These are phyloP conservation scores for Magallana angulata DNA, from an alignment of 1,140 invertebrate genomes.

Conservation along the genomic window DNA sequence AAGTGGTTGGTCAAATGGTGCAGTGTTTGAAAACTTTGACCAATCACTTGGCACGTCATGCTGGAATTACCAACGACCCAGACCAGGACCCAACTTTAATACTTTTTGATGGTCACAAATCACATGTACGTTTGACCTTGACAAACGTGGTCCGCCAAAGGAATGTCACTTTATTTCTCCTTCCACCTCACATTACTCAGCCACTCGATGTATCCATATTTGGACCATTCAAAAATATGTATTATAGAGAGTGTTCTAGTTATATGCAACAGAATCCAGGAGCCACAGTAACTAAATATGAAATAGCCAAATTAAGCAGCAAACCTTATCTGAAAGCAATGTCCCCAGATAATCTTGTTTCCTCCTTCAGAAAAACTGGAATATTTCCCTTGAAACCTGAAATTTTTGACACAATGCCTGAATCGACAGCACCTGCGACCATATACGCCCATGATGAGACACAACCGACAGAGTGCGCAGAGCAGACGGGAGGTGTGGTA, in stretches of 20 bases:
- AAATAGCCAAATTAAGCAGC: constrained; percentile 41
- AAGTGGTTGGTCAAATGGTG: constrained; percentile 80
- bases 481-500: not conserved
- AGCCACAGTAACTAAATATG: constrained; percentile 42
- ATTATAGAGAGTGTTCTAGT: constrained; percentile 46
- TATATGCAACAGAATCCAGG: constrained; percentile 42
- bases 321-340: constrained; percentile 53
- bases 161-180: constrained; percentile 63
- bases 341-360: constrained; percentile 54
- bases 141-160: constrained; percentile 58
- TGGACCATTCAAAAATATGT: constrained; percentile 60
- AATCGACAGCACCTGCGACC: not conserved
- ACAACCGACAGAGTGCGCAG: not conserved
- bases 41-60: constrained; percentile 74
- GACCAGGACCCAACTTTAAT: constrained; percentile 72
- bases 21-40: constrained; percentile 79
- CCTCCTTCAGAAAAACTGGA: constrained; percentile 52
- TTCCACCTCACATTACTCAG: constrained; percentile 59
- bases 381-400: constrained; percentile 50
- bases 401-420: not conserved
- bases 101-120: constrained; percentile 78
- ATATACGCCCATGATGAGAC: not conserved
- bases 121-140: constrained; percentile 48
- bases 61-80: constrained; percentile 54
- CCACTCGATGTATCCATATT: constrained; percentile 56